Conservation (phyloP, 2,797 vertebrate species). For the Phylloscopus collybita region DNA sequence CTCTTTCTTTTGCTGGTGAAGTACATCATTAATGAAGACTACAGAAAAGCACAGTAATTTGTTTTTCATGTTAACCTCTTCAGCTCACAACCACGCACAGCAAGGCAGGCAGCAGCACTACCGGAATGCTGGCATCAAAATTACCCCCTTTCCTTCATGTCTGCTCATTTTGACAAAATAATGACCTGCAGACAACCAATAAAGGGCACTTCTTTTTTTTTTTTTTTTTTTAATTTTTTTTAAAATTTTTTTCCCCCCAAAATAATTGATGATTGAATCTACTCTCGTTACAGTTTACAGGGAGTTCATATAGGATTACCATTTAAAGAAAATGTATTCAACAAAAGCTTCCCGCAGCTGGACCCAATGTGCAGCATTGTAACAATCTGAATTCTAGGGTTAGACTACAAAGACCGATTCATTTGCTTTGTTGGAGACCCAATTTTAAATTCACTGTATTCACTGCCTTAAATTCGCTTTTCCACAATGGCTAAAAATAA, state of each 20-base stretch:
- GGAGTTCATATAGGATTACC: not conserved
- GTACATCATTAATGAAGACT: conserved; percentile 43
- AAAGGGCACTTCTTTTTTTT: not conserved
- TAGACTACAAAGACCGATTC: not conserved
- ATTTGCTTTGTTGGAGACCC: not conserved
- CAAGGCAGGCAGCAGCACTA: not conserved
- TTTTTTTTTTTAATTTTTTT: not conserved
- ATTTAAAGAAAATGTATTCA: not conserved
- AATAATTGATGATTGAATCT: not conserved
- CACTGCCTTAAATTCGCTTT: not conserved
- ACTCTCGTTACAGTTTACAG: not conserved
- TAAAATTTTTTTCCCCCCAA: not conserved
- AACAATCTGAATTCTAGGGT: not conserved
- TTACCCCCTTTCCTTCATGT: not conserved
- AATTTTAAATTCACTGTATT: not conserved
- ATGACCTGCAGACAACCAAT: not conserved
- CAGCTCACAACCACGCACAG: not conserved
- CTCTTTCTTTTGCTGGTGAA: not conserved
- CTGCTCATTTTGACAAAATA: not conserved
- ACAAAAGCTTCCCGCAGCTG: not conserved
- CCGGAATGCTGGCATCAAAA: not conserved
- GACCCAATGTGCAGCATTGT: not conserved
- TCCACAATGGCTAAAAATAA: not conserved
- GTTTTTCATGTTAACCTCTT: conserved; percentile 50
- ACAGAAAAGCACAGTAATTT: conserved; percentile 31